These are phyloP conservation scores for Chlorodrepanis virens DNA, from an alignment of 2,113 vertebrate genomes.

Conservation along the genomic window DNA sequence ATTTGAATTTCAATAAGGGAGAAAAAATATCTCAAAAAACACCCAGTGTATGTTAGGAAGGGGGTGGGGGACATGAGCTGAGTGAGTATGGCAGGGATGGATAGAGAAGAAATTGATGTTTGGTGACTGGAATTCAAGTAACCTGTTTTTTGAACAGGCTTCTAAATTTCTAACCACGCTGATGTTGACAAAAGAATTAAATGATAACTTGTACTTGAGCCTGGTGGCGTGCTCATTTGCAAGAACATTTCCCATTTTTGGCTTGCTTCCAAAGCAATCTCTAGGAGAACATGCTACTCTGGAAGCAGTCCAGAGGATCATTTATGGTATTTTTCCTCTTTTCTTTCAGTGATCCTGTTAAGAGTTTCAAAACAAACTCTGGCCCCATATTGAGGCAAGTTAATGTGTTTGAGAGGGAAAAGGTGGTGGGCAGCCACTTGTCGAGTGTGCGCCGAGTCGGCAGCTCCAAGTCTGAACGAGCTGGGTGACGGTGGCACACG, in stretches of 20 bases:
- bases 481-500: neutral
- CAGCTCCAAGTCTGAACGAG: neutral
- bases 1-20: neutral
- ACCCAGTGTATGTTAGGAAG: neutral
- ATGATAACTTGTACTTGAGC: conserved; percentile 76
- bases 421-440: neutral
- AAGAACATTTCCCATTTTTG: conserved; percentile 71
- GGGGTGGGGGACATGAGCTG: neutral
- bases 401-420: conserved; percentile 37
- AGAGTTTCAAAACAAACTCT: conserved; percentile 80
- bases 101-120: neutral
- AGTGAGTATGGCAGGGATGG: neutral
- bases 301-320: conserved; percentile 74
- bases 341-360: conserved; percentile 76
- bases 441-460: neutral
- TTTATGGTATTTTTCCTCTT: conserved; percentile 70
- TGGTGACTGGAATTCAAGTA: conserved; percentile 70
- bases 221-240: conserved; percentile 67
- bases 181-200: conserved; percentile 83
- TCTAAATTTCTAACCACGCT: conserved; percentile 76
- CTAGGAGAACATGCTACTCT: conserved; percentile 68
- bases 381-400: conserved; percentile 59
- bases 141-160: conserved; percentile 76
- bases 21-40: neutral
- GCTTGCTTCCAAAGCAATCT: conserved; percentile 76